These are phyloP conservation scores for Sitodiplosis mosellana DNA, from an alignment of 1,140 invertebrate genomes.

Conservation along the genomic window DNA sequence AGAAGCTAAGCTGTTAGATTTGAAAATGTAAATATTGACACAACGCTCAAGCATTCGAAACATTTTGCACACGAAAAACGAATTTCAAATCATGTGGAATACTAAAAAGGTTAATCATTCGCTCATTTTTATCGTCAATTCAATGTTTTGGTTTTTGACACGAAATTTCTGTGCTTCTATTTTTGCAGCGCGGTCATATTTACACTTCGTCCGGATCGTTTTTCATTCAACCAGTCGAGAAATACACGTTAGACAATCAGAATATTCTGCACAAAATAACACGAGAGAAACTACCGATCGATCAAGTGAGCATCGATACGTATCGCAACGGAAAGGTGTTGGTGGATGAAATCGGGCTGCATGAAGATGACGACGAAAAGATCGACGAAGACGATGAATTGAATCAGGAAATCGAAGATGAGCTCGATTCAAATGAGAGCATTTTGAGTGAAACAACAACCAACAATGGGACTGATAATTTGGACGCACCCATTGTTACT, in stretches of 20 bases:
- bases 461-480: no score
- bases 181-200: slow-evolving; percentile 41
- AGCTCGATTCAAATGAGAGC: no score
- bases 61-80: not conserved
- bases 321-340: no score
- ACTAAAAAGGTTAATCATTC: not conserved
- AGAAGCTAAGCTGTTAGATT: no score
- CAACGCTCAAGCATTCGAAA: not conserved
- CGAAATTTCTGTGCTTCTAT: slow-evolving; percentile 5
- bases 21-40: not conserved
- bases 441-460: no score
- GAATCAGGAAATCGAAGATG: no score
- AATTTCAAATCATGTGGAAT: no score
- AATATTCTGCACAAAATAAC: slow-evolving; percentile 20
- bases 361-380: no score
- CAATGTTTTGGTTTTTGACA: not conserved
- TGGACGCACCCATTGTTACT: no score
- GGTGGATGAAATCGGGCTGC: no score
- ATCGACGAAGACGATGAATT: no score
- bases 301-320: no score
- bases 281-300: slow-evolving; percentile 8
- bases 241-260: slow-evolving; percentile 15
- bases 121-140: not conserved
- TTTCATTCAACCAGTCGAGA: slow-evolving; percentile 39
- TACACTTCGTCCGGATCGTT: slow-evolving; percentile 38